Evolutionary conservation across 2,113 vertebrate genomes (phyloP), one percentile per base, ranked within the genome.

Genomic region (Ptilorrhoa leucosticta): DNA sequence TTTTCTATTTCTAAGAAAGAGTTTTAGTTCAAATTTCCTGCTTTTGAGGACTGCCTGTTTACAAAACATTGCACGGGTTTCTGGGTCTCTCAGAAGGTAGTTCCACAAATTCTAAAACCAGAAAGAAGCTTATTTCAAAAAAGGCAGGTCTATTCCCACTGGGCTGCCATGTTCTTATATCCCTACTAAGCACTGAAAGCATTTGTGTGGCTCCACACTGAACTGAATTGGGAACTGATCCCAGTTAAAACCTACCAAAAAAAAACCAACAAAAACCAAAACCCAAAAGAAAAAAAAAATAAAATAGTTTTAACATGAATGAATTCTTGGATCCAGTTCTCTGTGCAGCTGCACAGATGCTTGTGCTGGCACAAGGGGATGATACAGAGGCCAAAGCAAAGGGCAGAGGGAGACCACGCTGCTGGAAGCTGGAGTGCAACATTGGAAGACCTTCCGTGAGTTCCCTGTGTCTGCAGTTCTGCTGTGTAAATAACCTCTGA

Each of bases 301-400:
- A 68, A 66, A 89, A 83, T 92, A 77, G 37, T 70, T 96, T 80
- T 69, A 83, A 77, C 19, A 20, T 92, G 50, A 89, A 87, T 92
- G 83, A 92, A 60, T 96, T 94, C 40, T 83, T 94, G 83, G 83
- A 94, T 89, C 33, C 60, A 66, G 35, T 93, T 95, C 76, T 75
- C 44, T 91, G 3, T 80, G 65, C 94, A 95, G 90, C 92, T 96
- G 92, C 69, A 81, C 60, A 93, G 90, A 94, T 92, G 89, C 94
- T 96, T 95, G 51, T 95, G 89, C 93, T 96, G 96, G 96, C 93
- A 87, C 72, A 78, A 71, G 42, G 17, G 20, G n/a, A 51, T 77
- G 72, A 56, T 90, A 56, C 51, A 35, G 89, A 58, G 71, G 83
- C 96, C 95, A 95, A 93, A 95, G 84, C 86, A 92, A 95, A 93